Evolutionary conservation across 2,113 vertebrate species (phyloP).

Genomic region (Hemichromis elongatus): DNA sequence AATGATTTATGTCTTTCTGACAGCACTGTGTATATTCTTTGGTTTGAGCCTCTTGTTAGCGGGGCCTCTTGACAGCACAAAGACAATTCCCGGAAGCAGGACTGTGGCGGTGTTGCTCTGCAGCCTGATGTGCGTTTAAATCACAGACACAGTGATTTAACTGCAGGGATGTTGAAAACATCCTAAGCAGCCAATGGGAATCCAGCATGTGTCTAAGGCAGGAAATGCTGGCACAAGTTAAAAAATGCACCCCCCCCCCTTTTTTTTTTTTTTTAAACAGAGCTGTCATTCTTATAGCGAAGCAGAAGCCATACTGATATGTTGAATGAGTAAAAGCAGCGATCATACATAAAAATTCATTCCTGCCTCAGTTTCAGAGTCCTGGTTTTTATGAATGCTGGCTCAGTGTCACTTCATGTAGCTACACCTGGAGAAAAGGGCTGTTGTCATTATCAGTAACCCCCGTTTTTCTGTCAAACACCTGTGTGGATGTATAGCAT

Average conservation of each 20-base stretch:
- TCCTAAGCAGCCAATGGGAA: conserved; percentile 10
- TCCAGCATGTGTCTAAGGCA: not conserved
- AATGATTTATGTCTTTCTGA: conserved; percentile 39
- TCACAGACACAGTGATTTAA: conserved; percentile 58
- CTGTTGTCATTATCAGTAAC: not conserved
- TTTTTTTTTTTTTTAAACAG: not conserved
- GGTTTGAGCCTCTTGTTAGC: conserved; percentile 25
- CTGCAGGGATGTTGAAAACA: conserved; percentile 32
- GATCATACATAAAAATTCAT: not conserved
- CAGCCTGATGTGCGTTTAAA: conserved; percentile 17
- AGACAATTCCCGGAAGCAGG: conserved; percentile 70
- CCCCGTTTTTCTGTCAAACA: not conserved
- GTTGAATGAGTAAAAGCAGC: not conserved
- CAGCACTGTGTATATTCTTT: conserved; percentile 15
- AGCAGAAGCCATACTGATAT: not conserved
- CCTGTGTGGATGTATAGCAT: not conserved
- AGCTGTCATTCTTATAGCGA: not conserved
- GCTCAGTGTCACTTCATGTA: not conserved
- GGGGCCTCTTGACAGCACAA: conserved; percentile 14
- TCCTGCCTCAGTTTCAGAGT: not conserved
- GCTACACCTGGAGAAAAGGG: too few species aligned
- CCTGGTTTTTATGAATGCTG: not conserved
- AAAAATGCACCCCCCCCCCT: accelerated
- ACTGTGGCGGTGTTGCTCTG: conserved; percentile 12
- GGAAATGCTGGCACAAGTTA: not conserved